Evolutionary conservation across 2,888 invertebrate genomes (phyloP), one percentile per base, ranked within the genome.

Genomic region (Arge pagana): DNA sequence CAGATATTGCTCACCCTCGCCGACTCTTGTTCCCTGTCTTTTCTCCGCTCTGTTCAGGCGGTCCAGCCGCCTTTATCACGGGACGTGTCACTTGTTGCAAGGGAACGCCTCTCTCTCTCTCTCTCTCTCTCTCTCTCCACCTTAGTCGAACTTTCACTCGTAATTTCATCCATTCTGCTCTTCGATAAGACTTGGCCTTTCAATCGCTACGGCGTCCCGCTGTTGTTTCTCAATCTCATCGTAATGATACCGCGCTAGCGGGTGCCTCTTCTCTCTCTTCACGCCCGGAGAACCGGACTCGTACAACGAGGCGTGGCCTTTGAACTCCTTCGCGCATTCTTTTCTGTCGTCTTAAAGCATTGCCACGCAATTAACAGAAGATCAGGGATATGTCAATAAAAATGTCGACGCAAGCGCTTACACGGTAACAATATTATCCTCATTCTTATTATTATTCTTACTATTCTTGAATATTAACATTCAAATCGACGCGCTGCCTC

Each of bases 1-100:
- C n/a, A 45, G 45, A 45, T 45, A 35, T 45, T 40, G 6, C n/a
- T n/a, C n/a, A n/a, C n/a, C 42, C 19, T 15, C 33, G 45, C 33
- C 13, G 31, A 33, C 23, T 45, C 45, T 21, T 15, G 11, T 4
- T 24, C 31, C 35, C 28, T 10, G 13, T 45, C 35, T 35, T 45
- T 45, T 45, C 33, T 45, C 45, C 45, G 33, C 24, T 45, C 31
- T 15, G 28, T 23, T 23, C 23, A 33, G 23, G 23, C 33, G 45
- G 13, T 33, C 21, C 45, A 24, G 15, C 13, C 31, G 33, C 35
- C 45, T 23, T 33, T 45, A n/a, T 45, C 33, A 45, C 8, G 8
- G 45, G 13, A n/a, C 23, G 45, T 33, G 33, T 43, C 43, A 33
- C 3, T 30, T 30, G 42, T 42, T 31, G 42, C 16, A n/a, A 30